phyloP scores from a whole-genome alignment of 2,113 vertebrate species.

The Vombatus ursinus region DNA sequence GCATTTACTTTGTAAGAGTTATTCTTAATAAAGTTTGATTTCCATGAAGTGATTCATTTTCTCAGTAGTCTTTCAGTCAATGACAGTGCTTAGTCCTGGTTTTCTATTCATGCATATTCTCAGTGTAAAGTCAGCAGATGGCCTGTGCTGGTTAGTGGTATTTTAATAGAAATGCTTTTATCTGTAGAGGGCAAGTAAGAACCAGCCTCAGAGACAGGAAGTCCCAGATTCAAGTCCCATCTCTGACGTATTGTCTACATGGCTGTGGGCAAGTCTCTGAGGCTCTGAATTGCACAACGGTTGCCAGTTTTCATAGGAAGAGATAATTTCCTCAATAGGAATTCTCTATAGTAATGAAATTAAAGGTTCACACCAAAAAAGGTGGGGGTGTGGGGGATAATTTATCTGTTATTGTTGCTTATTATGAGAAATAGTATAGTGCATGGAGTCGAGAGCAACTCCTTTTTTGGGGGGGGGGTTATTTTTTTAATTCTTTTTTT shows the following conservation, averaged over 20 bases:
- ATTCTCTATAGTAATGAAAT: not conserved
- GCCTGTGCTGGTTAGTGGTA: not conserved
- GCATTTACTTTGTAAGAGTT: not conserved
- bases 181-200: not conserved
- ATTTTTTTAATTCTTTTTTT: too few relatives aligned
- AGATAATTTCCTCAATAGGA: not conserved
- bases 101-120: not conserved
- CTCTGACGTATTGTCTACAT: not conserved
- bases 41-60: not conserved
- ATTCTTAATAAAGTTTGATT: constrained; percentile 61
- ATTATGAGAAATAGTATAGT: not conserved
- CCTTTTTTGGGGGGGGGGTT: too few relatives aligned
- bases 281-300: not conserved
- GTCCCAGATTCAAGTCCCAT: not conserved
- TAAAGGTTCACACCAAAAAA: not conserved
- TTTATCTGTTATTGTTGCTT: not conserved
- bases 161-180: not conserved
- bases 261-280: not conserved
- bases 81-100: not conserved
- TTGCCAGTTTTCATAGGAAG: not conserved
- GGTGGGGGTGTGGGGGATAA: not conserved
- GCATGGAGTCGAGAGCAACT: not conserved
- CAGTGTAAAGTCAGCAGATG: not conserved
- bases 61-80: not conserved
- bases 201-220: not conserved